These are phyloP conservation scores for Paramormyrops kingsleyae DNA, from an alignment of 2,113 vertebrate genomes.

Conservation along the genomic window DNA sequence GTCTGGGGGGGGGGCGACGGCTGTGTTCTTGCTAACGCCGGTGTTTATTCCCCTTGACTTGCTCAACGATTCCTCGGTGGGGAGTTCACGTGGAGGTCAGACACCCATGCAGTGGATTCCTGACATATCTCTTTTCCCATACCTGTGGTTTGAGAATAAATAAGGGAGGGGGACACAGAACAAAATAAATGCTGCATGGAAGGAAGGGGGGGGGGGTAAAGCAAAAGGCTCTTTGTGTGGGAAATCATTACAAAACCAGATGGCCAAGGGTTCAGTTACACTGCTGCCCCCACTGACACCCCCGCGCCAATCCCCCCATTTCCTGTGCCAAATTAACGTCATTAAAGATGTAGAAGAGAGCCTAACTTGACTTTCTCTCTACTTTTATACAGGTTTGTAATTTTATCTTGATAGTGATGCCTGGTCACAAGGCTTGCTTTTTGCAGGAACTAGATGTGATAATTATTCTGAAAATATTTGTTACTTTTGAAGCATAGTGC, in stretches of 20 bases:
- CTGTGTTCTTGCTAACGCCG: not conserved
- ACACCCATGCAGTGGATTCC: slow-evolving; percentile 40
- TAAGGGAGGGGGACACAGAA: slow-evolving; percentile 40
- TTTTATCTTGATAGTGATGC: not conserved
- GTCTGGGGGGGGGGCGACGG: not conserved
- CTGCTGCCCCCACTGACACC: slow-evolving; percentile 34
- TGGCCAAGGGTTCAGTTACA: slow-evolving; percentile 46
- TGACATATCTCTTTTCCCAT: slow-evolving; percentile 30
- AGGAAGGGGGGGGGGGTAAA: slow-evolving; percentile 20
- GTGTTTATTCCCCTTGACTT: not conserved
- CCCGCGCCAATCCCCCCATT: slow-evolving; percentile 49
- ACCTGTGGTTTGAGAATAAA: slow-evolving; percentile 39
- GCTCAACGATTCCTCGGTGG: slow-evolving; percentile 13
- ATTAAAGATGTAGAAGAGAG: slow-evolving; percentile 34
- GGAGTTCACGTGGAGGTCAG: slow-evolving; percentile 51
- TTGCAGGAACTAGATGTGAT: not conserved
- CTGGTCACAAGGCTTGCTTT: not conserved
- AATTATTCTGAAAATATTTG: not conserved
- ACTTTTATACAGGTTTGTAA: not conserved
- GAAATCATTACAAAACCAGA: slow-evolving; percentile 37
- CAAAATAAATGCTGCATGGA: slow-evolving; percentile 31
- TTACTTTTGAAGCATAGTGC: not conserved
- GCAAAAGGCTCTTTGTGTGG: slow-evolving; percentile 39
- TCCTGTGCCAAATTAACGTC: slow-evolving; percentile 50
- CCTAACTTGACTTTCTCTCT: not conserved